Percentiles rank a stretch among this genome's conserved stretches.
These are phyloP conservation scores for Drosophila kuntzei DNA, from an alignment of 2,888 invertebrate species.

Conservation along the genomic window DNA sequence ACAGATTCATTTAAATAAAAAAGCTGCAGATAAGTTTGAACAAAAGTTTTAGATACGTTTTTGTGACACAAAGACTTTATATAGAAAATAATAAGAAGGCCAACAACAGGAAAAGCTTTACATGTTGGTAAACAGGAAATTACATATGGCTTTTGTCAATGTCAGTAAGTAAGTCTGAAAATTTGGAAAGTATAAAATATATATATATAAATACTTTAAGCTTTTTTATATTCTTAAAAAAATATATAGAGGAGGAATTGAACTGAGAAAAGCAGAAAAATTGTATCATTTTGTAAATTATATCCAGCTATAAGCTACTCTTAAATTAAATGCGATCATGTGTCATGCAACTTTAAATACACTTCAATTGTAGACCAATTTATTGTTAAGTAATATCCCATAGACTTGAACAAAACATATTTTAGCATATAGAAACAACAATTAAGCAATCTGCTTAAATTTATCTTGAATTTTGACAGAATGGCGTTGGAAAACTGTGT, in stretches of 20 bases:
- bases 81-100: slow-evolving; percentile 9
- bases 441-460: background rate
- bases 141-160: slow-evolving; percentile 22
- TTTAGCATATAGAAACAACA: background rate
- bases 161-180: too few relatives aligned
- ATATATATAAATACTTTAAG: too few relatives aligned
- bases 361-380: background rate
- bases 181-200: background rate
- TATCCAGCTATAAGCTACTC: too few relatives aligned
- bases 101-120: slow-evolving; percentile 7
- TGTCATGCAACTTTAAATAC: background rate
- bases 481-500: background rate
- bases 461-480: background rate
- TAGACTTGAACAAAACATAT: background rate
- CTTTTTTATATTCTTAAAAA: too few relatives aligned
- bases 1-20: slow-evolving; percentile 19
- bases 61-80: slow-evolving; percentile 20
- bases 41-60: slow-evolving; percentile 25
- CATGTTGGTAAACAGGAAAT: slow-evolving; percentile 8
- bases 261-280: too few relatives aligned
- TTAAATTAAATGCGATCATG: background rate
- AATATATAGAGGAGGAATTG: too few relatives aligned
- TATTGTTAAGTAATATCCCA: background rate
- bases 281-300: too few relatives aligned
- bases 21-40: slow-evolving; percentile 16